A percentile compares a stretch with the other conserved stretches of the same genome.
These are phyloP conservation scores for Drosophila baimaii DNA, from an alignment of 1,140 invertebrate species.

Conservation along the genomic window DNA sequence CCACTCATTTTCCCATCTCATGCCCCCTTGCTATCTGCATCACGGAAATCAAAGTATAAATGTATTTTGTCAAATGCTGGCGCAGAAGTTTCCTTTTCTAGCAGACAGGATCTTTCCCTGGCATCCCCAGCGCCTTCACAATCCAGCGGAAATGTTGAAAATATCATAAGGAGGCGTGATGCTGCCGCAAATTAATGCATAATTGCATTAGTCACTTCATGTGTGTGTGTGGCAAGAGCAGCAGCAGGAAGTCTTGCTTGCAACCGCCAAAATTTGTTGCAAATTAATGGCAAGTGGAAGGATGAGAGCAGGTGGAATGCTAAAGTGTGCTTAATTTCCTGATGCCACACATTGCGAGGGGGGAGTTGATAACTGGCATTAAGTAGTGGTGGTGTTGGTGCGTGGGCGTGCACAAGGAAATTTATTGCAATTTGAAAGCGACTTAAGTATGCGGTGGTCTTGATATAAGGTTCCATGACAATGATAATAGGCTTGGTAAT, in stretches of 20 bases:
- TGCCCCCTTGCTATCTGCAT: neutral
- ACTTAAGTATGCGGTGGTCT: slow-evolving; percentile 10
- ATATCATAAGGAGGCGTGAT: slow-evolving; percentile 52
- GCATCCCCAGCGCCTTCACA: neutral
- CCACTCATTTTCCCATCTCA: neutral
- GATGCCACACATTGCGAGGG: slow-evolving; percentile 52
- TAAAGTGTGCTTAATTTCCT: slow-evolving; percentile 55
- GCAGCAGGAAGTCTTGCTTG: slow-evolving; percentile 26
- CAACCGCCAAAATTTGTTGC: slow-evolving; percentile 70
- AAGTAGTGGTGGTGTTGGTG: slow-evolving; percentile 39
- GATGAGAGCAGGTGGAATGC: slow-evolving; percentile 2
- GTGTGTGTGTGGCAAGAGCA: slow-evolving; percentile 32
- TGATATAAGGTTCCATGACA: slow-evolving; percentile 9
- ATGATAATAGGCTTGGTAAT: slow-evolving; percentile 11
- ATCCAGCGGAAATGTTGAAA: slow-evolving; percentile 65
- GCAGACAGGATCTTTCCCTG: neutral
- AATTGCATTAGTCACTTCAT: slow-evolving; percentile 79
- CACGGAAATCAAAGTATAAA: slow-evolving; percentile 74
- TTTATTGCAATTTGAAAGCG: slow-evolving; percentile 51
- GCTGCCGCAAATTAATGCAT: slow-evolving; percentile 71
- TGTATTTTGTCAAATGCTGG: slow-evolving; percentile 71
- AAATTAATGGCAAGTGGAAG: slow-evolving; percentile 59
- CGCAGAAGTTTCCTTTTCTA: slow-evolving; percentile 49
- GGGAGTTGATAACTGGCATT: slow-evolving; percentile 60
- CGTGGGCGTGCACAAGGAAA: slow-evolving; percentile 7